phyloP scores from a whole-genome alignment of 2,797 vertebrate genomes.

The Rousettus madagascariensis region DNA sequence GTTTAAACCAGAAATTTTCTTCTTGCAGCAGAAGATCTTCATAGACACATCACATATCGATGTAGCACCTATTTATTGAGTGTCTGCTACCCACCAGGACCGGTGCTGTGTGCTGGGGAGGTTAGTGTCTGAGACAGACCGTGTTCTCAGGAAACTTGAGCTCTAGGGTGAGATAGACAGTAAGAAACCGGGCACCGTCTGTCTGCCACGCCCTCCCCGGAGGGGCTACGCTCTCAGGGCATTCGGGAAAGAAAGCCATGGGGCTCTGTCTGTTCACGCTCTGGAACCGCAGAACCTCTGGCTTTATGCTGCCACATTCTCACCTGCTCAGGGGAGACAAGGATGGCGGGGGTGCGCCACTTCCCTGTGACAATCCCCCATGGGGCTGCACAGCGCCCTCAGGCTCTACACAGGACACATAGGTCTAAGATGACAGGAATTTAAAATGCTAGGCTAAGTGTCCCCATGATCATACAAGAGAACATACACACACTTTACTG shows the following conservation, averaged over 20 bases:
- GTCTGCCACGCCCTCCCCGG: too few species aligned
- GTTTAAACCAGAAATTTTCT: background rate
- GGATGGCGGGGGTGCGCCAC: too few species aligned
- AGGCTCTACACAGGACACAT: background rate
- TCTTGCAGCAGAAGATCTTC: background rate
- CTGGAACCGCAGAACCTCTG: background rate
- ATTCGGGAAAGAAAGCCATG: background rate
- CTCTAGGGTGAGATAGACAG: background rate
- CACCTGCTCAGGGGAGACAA: background rate
- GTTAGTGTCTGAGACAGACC: rapidly evolving
- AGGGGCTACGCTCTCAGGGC: background rate
- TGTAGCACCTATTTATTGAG: background rate
- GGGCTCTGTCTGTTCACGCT: background rate
- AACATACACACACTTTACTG: background rate
- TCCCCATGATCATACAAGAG: background rate
- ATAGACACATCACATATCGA: too few species aligned
- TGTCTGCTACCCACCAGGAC: background rate
- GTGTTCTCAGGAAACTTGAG: background rate
- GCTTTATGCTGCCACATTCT: background rate
- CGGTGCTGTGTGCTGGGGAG: background rate
- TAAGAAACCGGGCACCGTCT: background rate
- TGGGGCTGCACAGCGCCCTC: background rate
- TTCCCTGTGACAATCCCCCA: rapidly evolving
- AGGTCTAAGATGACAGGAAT: background rate
- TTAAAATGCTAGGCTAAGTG: background rate